Conservation (phyloP, 53 echinoderm and acorn worm genomes). For the Henricia sp. region DNA sequence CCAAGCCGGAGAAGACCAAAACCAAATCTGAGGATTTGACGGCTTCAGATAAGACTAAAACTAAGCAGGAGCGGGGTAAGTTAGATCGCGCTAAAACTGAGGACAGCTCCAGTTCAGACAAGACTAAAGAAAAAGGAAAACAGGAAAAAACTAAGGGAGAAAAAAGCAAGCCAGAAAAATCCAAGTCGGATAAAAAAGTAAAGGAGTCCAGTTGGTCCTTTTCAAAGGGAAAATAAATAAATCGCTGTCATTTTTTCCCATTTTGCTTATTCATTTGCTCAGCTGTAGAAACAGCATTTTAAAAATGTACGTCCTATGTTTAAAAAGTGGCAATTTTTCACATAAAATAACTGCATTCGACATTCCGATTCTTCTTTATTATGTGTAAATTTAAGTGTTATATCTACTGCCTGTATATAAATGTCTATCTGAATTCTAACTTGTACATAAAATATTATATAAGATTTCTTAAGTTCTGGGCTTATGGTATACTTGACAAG, state of each 20-base stretch:
- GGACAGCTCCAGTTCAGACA: constrained; percentile 19
- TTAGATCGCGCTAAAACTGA: constrained; percentile 40
- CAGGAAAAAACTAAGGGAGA: constrained; percentile 27
- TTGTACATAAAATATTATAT: constrained; percentile 17
- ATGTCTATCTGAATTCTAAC: constrained; percentile 33
- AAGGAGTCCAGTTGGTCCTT: constrained; percentile 20
- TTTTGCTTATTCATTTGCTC: background rate
- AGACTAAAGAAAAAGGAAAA: constrained; percentile 30
- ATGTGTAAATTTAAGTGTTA: constrained; percentile 13
- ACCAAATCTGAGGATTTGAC: constrained; percentile 17
- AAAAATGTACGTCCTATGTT: constrained; percentile 5
- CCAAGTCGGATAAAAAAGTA: constrained; percentile 33
- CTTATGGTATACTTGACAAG: background rate
- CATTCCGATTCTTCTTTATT: constrained; percentile 39
- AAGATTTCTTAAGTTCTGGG: no score
- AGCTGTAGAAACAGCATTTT: background rate
- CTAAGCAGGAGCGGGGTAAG: constrained; percentile 6
- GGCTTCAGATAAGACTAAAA: constrained; percentile 1
- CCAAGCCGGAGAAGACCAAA: constrained; percentile 11
- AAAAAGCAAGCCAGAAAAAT: constrained; percentile 10
- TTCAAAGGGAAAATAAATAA: constrained; percentile 31
- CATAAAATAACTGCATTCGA: constrained; percentile 23
- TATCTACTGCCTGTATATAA: constrained; percentile 47
- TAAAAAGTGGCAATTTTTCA: constrained; percentile 45
- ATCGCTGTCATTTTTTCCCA: background rate